A percentile compares a stretch with the other conserved stretches of the same genome.
These are phyloP conservation scores for Saxicola maurus DNA, from an alignment of 2,797 vertebrate genomes.

Conservation along the genomic window DNA sequence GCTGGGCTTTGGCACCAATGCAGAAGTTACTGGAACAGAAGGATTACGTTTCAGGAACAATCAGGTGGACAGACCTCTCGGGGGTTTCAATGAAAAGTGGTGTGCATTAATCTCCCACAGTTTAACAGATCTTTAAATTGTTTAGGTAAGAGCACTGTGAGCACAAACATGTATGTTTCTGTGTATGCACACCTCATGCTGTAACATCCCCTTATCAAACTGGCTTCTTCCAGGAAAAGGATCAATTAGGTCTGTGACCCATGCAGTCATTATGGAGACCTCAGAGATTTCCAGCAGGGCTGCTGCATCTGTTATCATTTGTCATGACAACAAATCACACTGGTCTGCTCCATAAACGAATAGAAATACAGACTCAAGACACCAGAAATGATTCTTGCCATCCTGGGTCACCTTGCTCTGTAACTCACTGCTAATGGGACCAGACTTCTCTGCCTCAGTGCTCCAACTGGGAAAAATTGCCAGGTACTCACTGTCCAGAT, in stretches of 20 bases:
- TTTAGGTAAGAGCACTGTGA: background rate
- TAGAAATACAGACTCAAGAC: background rate
- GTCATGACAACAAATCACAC: conserved; percentile 8
- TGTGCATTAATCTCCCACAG: background rate
- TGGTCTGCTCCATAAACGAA: background rate
- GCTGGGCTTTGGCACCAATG: background rate
- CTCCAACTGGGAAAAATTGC: background rate
- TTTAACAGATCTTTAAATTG: background rate
- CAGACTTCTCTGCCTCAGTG: background rate
- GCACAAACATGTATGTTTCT: background rate
- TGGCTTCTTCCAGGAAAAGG: conserved; percentile 23
- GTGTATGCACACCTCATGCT: background rate
- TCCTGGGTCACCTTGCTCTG: conserved; percentile 8
- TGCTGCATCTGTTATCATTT: conserved; percentile 27
- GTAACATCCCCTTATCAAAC: background rate
- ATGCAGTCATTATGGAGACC: background rate
- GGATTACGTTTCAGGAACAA: background rate
- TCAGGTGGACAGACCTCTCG: background rate
- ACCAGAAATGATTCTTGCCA: background rate
- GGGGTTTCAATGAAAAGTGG: background rate
- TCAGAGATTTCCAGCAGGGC: conserved; percentile 6
- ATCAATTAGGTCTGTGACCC: conserved; percentile 18
- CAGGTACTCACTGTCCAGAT: background rate
- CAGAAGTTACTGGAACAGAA: background rate
- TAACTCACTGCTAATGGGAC: background rate